Percentiles rank a stretch among this genome's conserved stretches.
These are phyloP conservation scores for Enteromius viviparus DNA, from an alignment of 2,797 vertebrate species.

Conservation along the genomic window DNA sequence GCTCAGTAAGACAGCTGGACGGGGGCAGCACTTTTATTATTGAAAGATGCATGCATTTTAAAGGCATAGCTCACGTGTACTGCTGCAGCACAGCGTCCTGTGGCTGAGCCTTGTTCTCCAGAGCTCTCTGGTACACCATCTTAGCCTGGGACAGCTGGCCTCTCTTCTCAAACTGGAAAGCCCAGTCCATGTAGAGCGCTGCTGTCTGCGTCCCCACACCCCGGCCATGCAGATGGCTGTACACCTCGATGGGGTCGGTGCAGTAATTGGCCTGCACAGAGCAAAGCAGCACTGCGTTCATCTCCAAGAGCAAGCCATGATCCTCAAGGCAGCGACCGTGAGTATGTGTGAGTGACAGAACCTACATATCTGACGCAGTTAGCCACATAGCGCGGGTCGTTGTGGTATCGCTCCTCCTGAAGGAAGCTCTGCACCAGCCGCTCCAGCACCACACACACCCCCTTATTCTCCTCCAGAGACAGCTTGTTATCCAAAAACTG, in stretches of 20 bases:
- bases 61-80: conserved; percentile 73
- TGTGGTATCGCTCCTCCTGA: conserved; percentile 76
- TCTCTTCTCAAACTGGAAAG: conserved; percentile 76
- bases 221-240: conserved; percentile 74
- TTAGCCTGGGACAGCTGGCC: conserved; percentile 75
- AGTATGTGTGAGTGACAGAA: conserved; percentile 11
- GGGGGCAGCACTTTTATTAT: not conserved
- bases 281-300: not conserved
- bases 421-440: conserved; percentile 83
- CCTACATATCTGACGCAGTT: conserved; percentile 88
- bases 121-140: conserved; percentile 79
- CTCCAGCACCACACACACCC: conserved; percentile 77
- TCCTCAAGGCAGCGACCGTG: not conserved
- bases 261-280: conserved; percentile 80
- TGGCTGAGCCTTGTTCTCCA: conserved; percentile 85
- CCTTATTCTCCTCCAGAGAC: conserved; percentile 61
- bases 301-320: not conserved
- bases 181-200: conserved; percentile 86
- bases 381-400: conserved; percentile 83
- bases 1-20: not conserved
- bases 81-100: conserved; percentile 76
- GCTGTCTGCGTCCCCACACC: conserved; percentile 81
- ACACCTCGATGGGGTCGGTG: conserved; percentile 79
- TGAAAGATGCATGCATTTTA: not conserved
- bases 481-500: conserved; percentile 77